Conservation (phyloP, 2,113 vertebrate species). For the Solenodon paradoxus region DNA sequence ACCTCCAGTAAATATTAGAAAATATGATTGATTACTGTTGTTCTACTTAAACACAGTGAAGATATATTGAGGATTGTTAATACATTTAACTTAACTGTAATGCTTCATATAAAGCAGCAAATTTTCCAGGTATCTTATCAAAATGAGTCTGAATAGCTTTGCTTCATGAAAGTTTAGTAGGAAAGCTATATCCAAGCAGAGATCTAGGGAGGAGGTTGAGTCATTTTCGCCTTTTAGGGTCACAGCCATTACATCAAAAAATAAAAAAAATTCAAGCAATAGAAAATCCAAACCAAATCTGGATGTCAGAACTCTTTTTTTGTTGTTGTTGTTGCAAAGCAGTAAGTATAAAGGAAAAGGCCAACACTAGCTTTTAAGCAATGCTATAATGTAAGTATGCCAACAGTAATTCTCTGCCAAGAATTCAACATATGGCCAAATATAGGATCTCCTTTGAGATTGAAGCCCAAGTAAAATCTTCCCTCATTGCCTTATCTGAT, state of each 20-base stretch:
- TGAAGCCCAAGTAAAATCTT: background rate
- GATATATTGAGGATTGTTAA: background rate
- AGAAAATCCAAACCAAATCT: background rate
- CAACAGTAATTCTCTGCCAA: background rate
- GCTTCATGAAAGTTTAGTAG: background rate
- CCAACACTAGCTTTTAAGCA: background rate
- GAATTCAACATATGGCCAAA: background rate
- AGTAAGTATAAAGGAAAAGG: background rate
- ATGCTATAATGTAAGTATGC: background rate
- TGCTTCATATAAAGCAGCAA: background rate
- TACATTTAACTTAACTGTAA: background rate
- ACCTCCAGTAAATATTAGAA: background rate
- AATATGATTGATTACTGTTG: background rate
- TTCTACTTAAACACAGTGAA: constrained; percentile 3
- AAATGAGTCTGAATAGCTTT: background rate
- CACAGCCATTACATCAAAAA: background rate
- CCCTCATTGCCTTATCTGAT: background rate
- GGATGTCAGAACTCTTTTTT: background rate
- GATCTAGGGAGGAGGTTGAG: background rate
- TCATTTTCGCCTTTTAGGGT: background rate
- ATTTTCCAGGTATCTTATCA: background rate
- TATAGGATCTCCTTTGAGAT: background rate
- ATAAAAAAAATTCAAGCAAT: background rate
- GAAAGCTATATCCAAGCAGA: background rate
- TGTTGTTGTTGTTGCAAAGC: background rate